Percentiles rank a stretch among this genome's conserved stretches.
Evolutionary conservation across 2,888 invertebrate genomes (phyloP).

Genomic region (Corbicula japonica): DNA sequence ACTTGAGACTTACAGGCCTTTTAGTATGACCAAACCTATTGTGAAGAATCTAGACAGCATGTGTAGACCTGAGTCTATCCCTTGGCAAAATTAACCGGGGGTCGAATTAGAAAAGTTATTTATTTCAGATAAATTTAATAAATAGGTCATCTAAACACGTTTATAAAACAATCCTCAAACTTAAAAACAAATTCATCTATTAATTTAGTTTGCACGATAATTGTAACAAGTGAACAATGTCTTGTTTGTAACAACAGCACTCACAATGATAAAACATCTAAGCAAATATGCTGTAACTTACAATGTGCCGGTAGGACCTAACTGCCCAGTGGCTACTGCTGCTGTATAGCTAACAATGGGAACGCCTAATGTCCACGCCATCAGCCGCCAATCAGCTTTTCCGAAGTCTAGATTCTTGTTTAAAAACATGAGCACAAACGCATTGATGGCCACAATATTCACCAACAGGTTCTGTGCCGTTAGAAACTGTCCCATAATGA

Average conservation of each 20-base stretch:
- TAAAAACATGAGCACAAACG: slow-evolving; percentile 42
- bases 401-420: slow-evolving; percentile 28
- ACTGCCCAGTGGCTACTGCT: slow-evolving; percentile 28
- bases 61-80: too few relatives aligned
- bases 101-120: too few relatives aligned
- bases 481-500: slow-evolving; percentile 30
- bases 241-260: too few relatives aligned
- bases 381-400: slow-evolving; percentile 26
- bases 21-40: too few relatives aligned
- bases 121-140: too few relatives aligned
- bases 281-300: too few relatives aligned
- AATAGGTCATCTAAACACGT: too few relatives aligned
- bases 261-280: neutral
- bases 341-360: slow-evolving; percentile 21
- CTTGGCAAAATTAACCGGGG: too few relatives aligned
- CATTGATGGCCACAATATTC: slow-evolving; percentile 41
- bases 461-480: slow-evolving; percentile 46
- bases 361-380: slow-evolving; percentile 37
- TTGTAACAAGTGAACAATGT: neutral
- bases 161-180: too few relatives aligned
- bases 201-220: neutral
- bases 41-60: too few relatives aligned
- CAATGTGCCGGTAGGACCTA: slow-evolving; percentile 44
- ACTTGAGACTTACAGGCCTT: too few relatives aligned
- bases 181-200: neutral